These are phyloP conservation scores for Tigriopus californicus DNA, from an alignment of 2,888 invertebrate species.

Conservation along the genomic window DNA sequence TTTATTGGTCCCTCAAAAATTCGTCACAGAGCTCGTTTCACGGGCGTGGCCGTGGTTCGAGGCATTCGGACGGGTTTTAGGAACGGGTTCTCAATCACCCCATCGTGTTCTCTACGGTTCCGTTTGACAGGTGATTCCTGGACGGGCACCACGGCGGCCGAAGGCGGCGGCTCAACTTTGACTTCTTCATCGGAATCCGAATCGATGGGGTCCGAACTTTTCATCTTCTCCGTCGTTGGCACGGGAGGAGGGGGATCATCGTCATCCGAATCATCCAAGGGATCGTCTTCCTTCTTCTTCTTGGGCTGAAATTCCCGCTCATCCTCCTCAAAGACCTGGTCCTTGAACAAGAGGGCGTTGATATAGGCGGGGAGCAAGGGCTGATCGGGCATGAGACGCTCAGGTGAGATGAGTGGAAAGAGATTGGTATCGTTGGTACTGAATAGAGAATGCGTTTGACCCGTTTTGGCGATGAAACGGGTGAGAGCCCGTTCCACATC, in stretches of 20 bases:
- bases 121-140: constrained; percentile 16
- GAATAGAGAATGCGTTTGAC: constrained; percentile 75
- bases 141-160: constrained; percentile 34
- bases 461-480: constrained; percentile 80
- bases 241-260: constrained; percentile 9
- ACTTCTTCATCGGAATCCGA: neutral
- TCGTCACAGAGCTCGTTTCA: too few species aligned
- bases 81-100: constrained; percentile 52
- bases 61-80: constrained; percentile 36
- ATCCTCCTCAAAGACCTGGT: constrained; percentile 76
- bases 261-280: constrained; percentile 17
- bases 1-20: too few species aligned
- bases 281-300: constrained; percentile 20
- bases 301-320: constrained; percentile 30
- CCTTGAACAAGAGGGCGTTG: constrained; percentile 67
- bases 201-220: constrained; percentile 19
- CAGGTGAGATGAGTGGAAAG: constrained; percentile 50
- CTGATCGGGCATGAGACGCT: constrained; percentile 41
- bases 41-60: constrained; percentile 16
- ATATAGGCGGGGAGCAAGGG: constrained; percentile 58
- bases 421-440: constrained; percentile 70
- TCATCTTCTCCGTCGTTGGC: constrained; percentile 7
- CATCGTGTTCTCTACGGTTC: constrained; percentile 24
- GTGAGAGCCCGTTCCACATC: constrained; percentile 84
- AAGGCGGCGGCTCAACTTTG: constrained; percentile 26